Percentiles rank a stretch among this genome's conserved stretches.
Conservation (phyloP, 2,797 vertebrate species). For the Kryptolebias ocellatus region DNA sequence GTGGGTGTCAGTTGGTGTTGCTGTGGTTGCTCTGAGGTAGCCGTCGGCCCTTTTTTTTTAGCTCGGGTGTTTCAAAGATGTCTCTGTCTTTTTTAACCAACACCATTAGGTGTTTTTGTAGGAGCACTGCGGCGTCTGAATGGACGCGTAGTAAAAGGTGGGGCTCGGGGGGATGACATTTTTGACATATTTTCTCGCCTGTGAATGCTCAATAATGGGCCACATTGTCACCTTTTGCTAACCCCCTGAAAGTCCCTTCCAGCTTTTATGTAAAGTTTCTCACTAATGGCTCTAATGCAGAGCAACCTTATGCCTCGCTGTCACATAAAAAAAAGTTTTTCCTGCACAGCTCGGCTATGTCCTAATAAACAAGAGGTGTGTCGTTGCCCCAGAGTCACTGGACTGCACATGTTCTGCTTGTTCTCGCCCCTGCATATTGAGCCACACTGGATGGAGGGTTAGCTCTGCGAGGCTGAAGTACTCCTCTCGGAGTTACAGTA, state of each 20-base stretch:
- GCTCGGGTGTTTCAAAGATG: neutral
- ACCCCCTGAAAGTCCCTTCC: conserved; percentile 22
- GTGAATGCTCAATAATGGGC: conserved; percentile 34
- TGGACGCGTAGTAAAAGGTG: conserved; percentile 31
- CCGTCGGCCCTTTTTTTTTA: conserved; percentile 4
- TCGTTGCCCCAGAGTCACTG: neutral
- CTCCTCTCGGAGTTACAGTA: conserved; percentile 30
- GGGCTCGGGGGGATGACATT: conserved; percentile 45
- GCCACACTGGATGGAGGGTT: conserved; percentile 11
- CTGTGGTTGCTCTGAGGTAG: conserved; percentile 13
- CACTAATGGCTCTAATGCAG: conserved; percentile 34
- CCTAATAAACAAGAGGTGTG: conserved; percentile 1
- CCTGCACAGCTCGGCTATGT: too few species aligned
- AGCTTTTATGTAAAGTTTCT: conserved; percentile 23
- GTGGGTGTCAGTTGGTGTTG: conserved; percentile 7
- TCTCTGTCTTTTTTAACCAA: conserved; percentile 21
- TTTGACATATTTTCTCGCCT: conserved; percentile 43
- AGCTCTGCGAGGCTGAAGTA: conserved; percentile 11
- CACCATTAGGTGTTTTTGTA: conserved; percentile 9
- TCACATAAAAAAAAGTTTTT: neutral
- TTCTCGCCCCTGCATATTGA: neutral
- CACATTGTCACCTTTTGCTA: conserved; percentile 40
- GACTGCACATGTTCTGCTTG: conserved; percentile 10
- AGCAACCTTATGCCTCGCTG: neutral
- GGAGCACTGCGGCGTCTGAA: conserved; percentile 12